phyloP scores from a whole-genome alignment of 2,888 invertebrate species.

The Urechis unicinctus region DNA sequence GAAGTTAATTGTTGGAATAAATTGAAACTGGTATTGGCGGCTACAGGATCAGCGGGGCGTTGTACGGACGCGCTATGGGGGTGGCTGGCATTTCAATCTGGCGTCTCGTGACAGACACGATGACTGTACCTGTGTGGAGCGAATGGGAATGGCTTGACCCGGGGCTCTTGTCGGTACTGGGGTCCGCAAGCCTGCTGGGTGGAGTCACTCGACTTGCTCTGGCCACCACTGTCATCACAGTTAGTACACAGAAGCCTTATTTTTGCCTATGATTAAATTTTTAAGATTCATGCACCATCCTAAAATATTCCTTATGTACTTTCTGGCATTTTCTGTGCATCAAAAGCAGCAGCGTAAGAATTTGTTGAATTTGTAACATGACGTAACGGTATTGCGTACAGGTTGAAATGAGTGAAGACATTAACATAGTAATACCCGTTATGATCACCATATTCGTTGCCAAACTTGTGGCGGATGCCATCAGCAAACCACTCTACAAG shows the following conservation, averaged over 20 bases:
- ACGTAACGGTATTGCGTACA: constrained; percentile 1
- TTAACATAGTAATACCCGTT: constrained; percentile 21
- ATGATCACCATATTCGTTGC: constrained; percentile 21
- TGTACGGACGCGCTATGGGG: constrained; percentile 20
- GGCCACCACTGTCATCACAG: constrained; percentile 24
- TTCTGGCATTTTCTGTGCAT: no score
- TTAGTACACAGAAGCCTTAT: constrained; percentile 14
- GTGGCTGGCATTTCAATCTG: constrained; percentile 15
- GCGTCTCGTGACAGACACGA: constrained; percentile 4
- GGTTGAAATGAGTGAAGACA: constrained; percentile 25
- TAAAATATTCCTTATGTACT: no score
- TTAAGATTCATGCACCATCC: no score
- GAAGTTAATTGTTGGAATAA: no score
- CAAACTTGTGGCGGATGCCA: constrained; percentile 20
- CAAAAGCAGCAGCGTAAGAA: neutral
- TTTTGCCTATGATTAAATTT: neutral
- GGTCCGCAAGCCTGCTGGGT: constrained; percentile 22
- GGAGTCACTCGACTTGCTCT: constrained; percentile 22
- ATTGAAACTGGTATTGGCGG: no score
- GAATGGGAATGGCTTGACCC: constrained; percentile 25
- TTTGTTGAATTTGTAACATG: neutral
- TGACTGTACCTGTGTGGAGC: neutral
- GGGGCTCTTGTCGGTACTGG: constrained; percentile 21
- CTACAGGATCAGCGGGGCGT: constrained; percentile 18
- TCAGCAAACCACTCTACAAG: constrained; percentile 22